phyloP scores from a whole-genome alignment of 2,113 vertebrate genomes.

The Oreocharis arfaki region DNA sequence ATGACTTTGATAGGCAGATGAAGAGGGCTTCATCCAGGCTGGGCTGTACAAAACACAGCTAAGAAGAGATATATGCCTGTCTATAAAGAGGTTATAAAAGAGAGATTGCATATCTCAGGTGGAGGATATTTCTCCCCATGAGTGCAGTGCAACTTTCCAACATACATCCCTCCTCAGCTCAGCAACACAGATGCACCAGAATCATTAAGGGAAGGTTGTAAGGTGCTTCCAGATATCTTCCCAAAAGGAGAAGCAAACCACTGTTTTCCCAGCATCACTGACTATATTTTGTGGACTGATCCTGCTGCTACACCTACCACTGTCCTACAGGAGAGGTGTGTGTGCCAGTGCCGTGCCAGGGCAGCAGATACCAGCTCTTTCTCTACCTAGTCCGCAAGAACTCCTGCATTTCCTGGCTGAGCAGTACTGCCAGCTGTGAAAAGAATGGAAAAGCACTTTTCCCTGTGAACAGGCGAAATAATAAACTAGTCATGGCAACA shows the following conservation, averaged over 20 bases:
- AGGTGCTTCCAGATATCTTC: background rate
- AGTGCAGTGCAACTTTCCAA: background rate
- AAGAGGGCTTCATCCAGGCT: background rate
- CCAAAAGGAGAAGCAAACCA: background rate
- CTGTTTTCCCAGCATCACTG: background rate
- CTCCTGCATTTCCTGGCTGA: background rate
- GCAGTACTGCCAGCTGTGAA: background rate
- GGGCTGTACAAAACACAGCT: background rate
- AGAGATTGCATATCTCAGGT: rapidly evolving
- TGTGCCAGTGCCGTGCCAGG: rapidly evolving
- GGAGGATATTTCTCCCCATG: background rate
- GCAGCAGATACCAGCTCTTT: background rate
- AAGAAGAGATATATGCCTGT: background rate
- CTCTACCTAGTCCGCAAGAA: background rate
- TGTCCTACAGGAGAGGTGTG: background rate
- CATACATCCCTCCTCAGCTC: background rate
- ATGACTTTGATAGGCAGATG: background rate
- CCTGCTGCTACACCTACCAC: background rate
- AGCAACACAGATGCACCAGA: background rate
- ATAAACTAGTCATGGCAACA: background rate
- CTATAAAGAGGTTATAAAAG: background rate
- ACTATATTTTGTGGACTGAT: background rate
- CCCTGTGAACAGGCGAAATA: background rate
- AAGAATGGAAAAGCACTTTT: background rate
- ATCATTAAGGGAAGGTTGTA: background rate